phyloP scores from a whole-genome alignment of 2,797 vertebrate genomes.

The Bryconaethiops microstoma region DNA sequence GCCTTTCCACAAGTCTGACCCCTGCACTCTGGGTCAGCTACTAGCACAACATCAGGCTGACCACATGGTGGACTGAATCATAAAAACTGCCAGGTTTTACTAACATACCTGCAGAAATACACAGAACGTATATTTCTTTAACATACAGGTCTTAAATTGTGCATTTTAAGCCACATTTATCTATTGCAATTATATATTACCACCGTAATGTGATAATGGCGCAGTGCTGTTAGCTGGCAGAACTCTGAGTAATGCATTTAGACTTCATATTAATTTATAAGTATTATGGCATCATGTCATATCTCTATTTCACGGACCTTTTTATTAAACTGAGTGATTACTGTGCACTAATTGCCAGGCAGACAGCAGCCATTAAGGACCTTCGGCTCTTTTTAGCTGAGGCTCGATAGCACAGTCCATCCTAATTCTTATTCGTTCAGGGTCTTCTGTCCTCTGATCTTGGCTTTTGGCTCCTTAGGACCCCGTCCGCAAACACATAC shows the following conservation, averaged over 20 bases:
- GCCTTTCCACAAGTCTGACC: conserved; percentile 57
- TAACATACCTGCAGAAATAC: conserved; percentile 28
- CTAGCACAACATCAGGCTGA: conserved; percentile 58
- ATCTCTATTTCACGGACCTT: conserved; percentile 6
- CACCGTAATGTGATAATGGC: background rate
- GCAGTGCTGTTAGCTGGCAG: background rate
- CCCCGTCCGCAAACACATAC: conserved; percentile 58
- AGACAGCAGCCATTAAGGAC: conserved; percentile 20
- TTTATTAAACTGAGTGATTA: conserved; percentile 16
- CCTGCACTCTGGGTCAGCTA: conserved; percentile 50
- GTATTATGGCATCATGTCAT: background rate
- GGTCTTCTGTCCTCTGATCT: conserved; percentile 42
- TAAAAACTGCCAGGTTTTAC: conserved; percentile 36
- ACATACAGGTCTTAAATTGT: background rate
- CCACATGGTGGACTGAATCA: conserved; percentile 51
- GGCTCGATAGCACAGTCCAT: conserved; percentile 40
- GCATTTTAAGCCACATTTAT: background rate
- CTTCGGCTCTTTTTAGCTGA: conserved; percentile 17
- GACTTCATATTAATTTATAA: background rate
- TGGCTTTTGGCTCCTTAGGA: conserved; percentile 48
- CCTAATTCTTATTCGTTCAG: conserved; percentile 38
- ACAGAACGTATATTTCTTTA: background rate
- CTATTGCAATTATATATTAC: background rate
- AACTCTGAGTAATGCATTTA: background rate
- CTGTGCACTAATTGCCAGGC: conserved; percentile 3